Evolutionary conservation across 2,797 vertebrate species (phyloP).

Genomic region (Brachyrhaphis roseni): DNA sequence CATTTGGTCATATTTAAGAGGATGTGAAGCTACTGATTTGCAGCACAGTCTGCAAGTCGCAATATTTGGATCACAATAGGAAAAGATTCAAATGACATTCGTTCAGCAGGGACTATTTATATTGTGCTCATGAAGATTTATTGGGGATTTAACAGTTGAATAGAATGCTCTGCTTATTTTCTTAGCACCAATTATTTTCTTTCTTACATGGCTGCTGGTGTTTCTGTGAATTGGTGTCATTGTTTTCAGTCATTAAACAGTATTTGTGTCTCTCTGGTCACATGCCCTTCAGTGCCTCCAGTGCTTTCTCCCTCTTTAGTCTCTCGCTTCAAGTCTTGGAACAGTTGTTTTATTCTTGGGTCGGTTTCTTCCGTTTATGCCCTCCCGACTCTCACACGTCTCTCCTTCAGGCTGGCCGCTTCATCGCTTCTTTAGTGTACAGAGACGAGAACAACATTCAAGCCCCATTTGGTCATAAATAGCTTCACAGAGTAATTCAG

Average conservation of each 20-base stretch:
- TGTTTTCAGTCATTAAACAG: conserved; percentile 57
- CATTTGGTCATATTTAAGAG: not conserved
- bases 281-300: conserved; percentile 44
- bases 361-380: conserved; percentile 5
- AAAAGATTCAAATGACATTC: conserved; percentile 18
- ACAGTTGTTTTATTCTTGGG: conserved; percentile 19
- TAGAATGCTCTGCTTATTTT: conserved; percentile 27
- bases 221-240: conserved; percentile 55
- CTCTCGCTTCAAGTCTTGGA: conserved; percentile 18
- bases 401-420: conserved; percentile 45
- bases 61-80: conserved; percentile 1
- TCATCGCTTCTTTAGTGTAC: conserved; percentile 37
- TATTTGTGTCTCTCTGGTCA: conserved; percentile 53
- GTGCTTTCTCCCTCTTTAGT: conserved; percentile 32
- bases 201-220: conserved; percentile 14
- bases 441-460: conserved; percentile 61
- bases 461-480: conserved; percentile 75
- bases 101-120: conserved; percentile 41
- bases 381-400: conserved; percentile 31
- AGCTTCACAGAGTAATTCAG: conserved; percentile 74
- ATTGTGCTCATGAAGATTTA: conserved; percentile 16
- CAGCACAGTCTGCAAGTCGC: conserved; percentile 2
- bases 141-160: conserved; percentile 36
- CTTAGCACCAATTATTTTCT: conserved; percentile 18
- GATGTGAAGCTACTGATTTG: conserved; percentile 9